phyloP scores from a whole-genome alignment of 2,797 vertebrate species.

The Girardinus metallicus region DNA sequence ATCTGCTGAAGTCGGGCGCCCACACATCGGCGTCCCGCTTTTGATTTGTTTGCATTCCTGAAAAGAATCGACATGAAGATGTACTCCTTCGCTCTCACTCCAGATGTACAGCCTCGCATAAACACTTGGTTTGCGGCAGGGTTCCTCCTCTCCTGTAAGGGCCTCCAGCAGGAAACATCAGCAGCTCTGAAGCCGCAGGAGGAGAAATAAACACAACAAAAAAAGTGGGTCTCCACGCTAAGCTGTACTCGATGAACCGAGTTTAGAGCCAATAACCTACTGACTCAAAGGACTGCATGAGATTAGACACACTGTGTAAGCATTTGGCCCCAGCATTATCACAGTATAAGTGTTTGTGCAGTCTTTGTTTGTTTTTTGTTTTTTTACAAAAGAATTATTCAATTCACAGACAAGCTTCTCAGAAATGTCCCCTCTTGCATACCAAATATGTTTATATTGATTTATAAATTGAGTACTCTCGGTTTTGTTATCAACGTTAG shows the following conservation, averaged over 20 bases:
- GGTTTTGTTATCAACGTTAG: background rate
- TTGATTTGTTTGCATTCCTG: slow-evolving; percentile 52
- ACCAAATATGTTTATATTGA: background rate
- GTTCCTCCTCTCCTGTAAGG: slow-evolving; percentile 4
- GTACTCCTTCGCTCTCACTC: slow-evolving; percentile 48
- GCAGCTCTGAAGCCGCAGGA: slow-evolving; percentile 46
- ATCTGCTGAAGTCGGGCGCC: slow-evolving; percentile 69
- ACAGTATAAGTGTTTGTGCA: background rate
- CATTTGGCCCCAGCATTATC: slow-evolving; percentile 18
- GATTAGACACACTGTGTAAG: slow-evolving; percentile 28
- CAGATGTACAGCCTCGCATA: slow-evolving; percentile 53
- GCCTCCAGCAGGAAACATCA: slow-evolving; percentile 60
- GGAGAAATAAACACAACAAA: slow-evolving; percentile 33
- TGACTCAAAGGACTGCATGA: slow-evolving; percentile 50
- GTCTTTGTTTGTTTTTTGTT: background rate
- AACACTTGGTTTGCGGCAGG: slow-evolving; percentile 48
- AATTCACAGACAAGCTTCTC: slow-evolving; percentile 2
- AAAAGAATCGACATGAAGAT: slow-evolving; percentile 52
- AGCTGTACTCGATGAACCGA: slow-evolving; percentile 65
- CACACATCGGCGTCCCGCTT: slow-evolving; percentile 40
- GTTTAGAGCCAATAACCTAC: slow-evolving; percentile 49
- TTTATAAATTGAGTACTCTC: background rate
- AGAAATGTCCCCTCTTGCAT: background rate
- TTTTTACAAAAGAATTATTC: background rate
- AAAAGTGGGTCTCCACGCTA: slow-evolving; percentile 27